Evolutionary conservation across 2,888 invertebrate genomes (phyloP), one percentile per base, ranked within the genome.

Genomic region (Tetragonisca angustula): DNA sequence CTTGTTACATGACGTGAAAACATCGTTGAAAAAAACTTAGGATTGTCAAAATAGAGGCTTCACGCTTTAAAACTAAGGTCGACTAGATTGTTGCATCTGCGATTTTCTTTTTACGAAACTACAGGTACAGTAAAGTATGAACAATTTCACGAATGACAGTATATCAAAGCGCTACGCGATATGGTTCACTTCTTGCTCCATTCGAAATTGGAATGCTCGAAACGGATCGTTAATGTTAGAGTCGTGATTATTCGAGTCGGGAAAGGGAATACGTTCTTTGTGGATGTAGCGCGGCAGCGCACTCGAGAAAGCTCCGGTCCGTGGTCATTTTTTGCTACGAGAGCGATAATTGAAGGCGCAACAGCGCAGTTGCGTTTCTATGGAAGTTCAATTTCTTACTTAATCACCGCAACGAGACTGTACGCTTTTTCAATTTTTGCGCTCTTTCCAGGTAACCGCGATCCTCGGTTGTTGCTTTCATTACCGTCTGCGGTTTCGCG

Each of bases 321-420:
- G 75, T 24, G 81, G 75, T 59, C 50, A 68, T 52, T 85, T 84
- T 76, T 85, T 77, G 43, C 62, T 67, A 5, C 24, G 43, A 68
- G 11, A 52, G 36, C 56, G 24, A 75, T 56, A 73, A 84, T 80
- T 61, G 74, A 72, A 70, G 77, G 43, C 52, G 15, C 65, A 65
- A 79, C 74, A 70, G 59, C 62, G 19, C 32, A n/a, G 24, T 32
- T 76, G 43, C 2, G 73, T 32, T 62, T 59, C 61, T 50, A 62
- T 59, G 67, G 56, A 81, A 81, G 56, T 83, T 43, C 21, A 49
- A 73, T 59, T 85, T 81, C 85, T 85, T 76, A 62, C 68, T 79
- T 76, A 81, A 79, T 73, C 81, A 70, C 84, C 85, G 69, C 85
- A 72, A 78, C 75, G 49, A 76, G 59, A 65, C 69, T 56, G 64